Evolutionary conservation across 1,140 invertebrate species (phyloP), one percentile per base, ranked within the genome.

Genomic region (Tribolium castaneum): DNA sequence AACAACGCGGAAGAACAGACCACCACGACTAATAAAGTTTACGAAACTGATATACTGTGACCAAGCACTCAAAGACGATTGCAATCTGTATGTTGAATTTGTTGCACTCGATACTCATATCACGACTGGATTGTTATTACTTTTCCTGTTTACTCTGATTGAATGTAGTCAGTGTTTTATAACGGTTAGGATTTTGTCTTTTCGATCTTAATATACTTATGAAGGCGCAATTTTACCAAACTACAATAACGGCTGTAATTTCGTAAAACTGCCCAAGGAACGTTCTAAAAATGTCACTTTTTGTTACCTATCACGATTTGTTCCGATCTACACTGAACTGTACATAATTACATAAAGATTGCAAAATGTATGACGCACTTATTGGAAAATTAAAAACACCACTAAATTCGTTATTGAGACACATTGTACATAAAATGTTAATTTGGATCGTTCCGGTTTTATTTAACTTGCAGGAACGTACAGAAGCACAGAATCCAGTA

Each of bases 41-140:
- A 96, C 86, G 94, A 96, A 88, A 96, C 95, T 82, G 95, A 96
- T 86, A 96, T 96, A 90, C 93, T 96, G 91, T 95, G 90, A 91
- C 90, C 88, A 77, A 79, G n/a, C 45, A 62, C 51, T 62, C 19
- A 80, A 73, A 79, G 77, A 76, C 75, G 76, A 73, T 62, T 83
- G 75, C 83, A 82, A 78, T 78, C 77, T 78, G 82, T 82, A 80
- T 84, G 81, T 85, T 85, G 45, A 66, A 77, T 56, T 66, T 75
- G 71, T 78, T 75, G 59, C 74, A 78, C 76, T 76, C 70, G 56
- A 62, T 73, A 78, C 54, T 78, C 79, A 80, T 80, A 80, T 80
- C 79, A 80, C 66, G 66, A 72, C 74, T 77, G 75, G 70, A 74
- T 66, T 73, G 75, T 80, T 19, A 19, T 19, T 80, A 70, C 39